Base-by-base conservation (phyloP, 1,140 invertebrate genomes). In the Sycobia sp. region DNA sequence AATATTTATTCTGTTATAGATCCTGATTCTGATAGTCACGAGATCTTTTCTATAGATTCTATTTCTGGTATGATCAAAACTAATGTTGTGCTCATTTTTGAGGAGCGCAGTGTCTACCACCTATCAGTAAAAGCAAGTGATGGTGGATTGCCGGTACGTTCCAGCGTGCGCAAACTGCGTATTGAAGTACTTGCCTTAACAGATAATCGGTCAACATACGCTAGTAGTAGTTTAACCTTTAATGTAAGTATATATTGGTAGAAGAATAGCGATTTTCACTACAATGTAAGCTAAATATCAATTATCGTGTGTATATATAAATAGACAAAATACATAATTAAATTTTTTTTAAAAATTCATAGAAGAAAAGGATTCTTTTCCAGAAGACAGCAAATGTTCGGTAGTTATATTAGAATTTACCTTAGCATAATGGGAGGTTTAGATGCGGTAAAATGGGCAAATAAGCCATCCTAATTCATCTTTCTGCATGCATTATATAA, bases 111-210 rank as follows among this genome's bases (percentile, higher is more conserved):
- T 53, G 88, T 93, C 59, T 98, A 97, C 81, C 83, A 88, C 38
- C 79, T 98, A 59, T 90, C 89, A 22, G 89, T 97, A 46, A 88
- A 91, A 32, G 95, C 95, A 20, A 91, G 88, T 34, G 95, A 97
- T 82, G 87, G 87, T 65, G 95, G 95, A 27, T 87, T 83, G 69
- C 94, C 93, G 59, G 88, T 89, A 22, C 88, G 88, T 73, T 87
- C 93, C 78, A 90, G 89, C 51, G 84, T 93, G n/a, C 86, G 91
- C 54, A 86, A 90, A 54, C 82, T 95, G 25, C 87, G 92, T 68
- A 89, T 97, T 20, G 91, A 94, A 80, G 93, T 97, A 18, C 79
- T 95, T 67, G 93, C 96, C 76, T 84, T 96, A 41, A 95, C 95
- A 76, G 94, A 97, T 76, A 93, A 94, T 79, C 85, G 92, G 70